Evolutionary conservation across 2,113 vertebrate genomes (phyloP), one percentile per base, ranked within the genome.

Genomic region (Carlito syrichta): DNA sequence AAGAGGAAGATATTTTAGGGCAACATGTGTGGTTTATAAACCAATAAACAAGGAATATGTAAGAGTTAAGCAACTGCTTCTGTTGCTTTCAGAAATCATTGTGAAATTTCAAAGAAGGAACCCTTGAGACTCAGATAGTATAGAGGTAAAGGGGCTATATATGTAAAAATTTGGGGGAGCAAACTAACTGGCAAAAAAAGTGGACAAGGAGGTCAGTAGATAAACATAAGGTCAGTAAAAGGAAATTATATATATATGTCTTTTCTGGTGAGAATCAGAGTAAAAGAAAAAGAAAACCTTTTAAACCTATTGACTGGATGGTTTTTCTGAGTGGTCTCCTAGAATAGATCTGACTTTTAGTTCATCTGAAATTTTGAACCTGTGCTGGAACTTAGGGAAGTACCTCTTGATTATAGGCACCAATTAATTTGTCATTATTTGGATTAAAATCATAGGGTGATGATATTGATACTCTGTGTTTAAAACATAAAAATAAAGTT

Each of bases 271-370:
- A 66, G 30, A 60, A 54, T 56, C 9, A 94, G 60, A 25, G 25
- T 4, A 73, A 92, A 94, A 94, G 3, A 12, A 79, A 79, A 32
- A 84, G 88, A 40, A 58, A n/a, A 23, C 69, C 68, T 92, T 89
- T 81, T 40, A 19, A 82, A 90, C 50, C 43, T 81, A 52, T 76
- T 76, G 83, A 83, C 52, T 56, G 56, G 54, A n/a, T 82, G 30
- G 45, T 14, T 96, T 91, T 93, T 71, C 73, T 91, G 54, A n/a
- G 48, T 95, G 60, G 74, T 94, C 54, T 88, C 54, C 54, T 63
- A 86, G 23, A 92, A 45, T 62, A 25, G 43, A 63, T 84, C 27
- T 90, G 50, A 83, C 54, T 66, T 30, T 74, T 48, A 89, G 11
- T 69, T 86, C 58, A 54, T 52, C 12, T 90, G 38, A 96, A 90